Conservation (phyloP, 1,140 invertebrate species). For the Andrena cerasifolii region DNA sequence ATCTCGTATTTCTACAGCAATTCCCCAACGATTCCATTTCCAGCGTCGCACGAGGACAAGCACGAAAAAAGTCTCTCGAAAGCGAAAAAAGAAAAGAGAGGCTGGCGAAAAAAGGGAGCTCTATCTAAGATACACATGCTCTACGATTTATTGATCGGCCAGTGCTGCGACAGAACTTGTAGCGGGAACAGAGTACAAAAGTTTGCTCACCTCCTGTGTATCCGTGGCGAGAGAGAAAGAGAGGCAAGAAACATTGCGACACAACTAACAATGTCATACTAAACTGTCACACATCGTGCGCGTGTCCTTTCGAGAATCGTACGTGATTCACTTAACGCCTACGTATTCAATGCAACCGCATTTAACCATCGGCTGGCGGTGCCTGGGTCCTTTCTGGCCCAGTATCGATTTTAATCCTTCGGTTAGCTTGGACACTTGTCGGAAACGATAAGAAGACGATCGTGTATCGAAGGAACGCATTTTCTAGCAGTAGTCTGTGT, state of each 20-base stretch:
- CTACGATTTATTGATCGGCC: slow-evolving; percentile 3
- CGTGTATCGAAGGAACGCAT: slow-evolving; percentile 7
- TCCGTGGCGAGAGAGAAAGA: slow-evolving; percentile 74
- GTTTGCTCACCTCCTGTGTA: slow-evolving; percentile 81
- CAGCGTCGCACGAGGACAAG: background rate
- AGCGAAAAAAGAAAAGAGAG: background rate
- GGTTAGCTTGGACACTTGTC: background rate
- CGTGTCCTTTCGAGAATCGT: slow-evolving; percentile 43
- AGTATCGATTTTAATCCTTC: background rate
- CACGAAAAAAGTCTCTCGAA: background rate
- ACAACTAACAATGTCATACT: slow-evolving; percentile 82
- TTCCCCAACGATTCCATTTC: slow-evolving; percentile 6
- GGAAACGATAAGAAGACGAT: slow-evolving; percentile 2
- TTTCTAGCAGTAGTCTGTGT: slow-evolving; percentile 8
- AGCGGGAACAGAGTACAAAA: slow-evolving; percentile 38
- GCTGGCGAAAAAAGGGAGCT: background rate
- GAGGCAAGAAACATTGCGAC: slow-evolving; percentile 81
- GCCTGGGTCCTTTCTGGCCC: background rate
- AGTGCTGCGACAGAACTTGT: slow-evolving; percentile 24
- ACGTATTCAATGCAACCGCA: slow-evolving; percentile 40
- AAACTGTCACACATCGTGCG: slow-evolving; percentile 65
- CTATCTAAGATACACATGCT: slow-evolving; percentile 19
- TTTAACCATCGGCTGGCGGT: background rate
- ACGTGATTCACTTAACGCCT: slow-evolving; percentile 43
- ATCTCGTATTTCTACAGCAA: too few relatives aligned